Evolutionary conservation across 2,113 vertebrate species (phyloP), one percentile per base, ranked within the genome.

Genomic region (Ctenomys sociabilis): DNA sequence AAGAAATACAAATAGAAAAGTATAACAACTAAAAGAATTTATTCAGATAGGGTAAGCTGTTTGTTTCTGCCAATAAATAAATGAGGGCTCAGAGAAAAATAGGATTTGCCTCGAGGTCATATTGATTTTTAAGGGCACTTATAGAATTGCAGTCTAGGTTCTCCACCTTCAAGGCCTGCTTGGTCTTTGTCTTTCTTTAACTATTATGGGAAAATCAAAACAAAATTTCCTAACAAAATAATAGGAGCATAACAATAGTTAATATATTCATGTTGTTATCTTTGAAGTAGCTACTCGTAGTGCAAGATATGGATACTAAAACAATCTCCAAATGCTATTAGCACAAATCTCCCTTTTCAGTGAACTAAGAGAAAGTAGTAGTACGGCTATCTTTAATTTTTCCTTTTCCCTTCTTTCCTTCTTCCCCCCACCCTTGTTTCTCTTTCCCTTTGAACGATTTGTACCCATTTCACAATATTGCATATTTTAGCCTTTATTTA

Each of bases 61-160:
- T 93, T 91, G 61, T 73, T 85, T 83, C 40, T 90, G 45, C 37
- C 37, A 88, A 80, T 72, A 63, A 91, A 40, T 64, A 75, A 89
- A 95, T 3, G 90, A 66, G 40, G 40, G 45, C 63, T 92, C 66
- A 78, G 10, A 85, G 81, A 43, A 88, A 95, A 89, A 40, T 43
- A n/a, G 32, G 35, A 85, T 78, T 61, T 83, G 54, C 35, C 32
- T 75, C 73, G 17, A 93, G 83, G 35, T 88, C 78, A 35, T 17
- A 26, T 22, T 88, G 43, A 12, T 77, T 37, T 78, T 85, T 72
- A 64, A 61, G 13, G 5, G 0, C 32, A 52, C 30, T 75, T 72
- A 4, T 3, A 87, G 66, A 40, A 68, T 5, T 16, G 22, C 54
- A 54, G 16, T 5, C 37, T 7, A 40, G 2, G 26, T 86, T 4